Evolutionary conservation across 2,113 vertebrate species (phyloP).

Genomic region (Pterophyllum scalare): DNA sequence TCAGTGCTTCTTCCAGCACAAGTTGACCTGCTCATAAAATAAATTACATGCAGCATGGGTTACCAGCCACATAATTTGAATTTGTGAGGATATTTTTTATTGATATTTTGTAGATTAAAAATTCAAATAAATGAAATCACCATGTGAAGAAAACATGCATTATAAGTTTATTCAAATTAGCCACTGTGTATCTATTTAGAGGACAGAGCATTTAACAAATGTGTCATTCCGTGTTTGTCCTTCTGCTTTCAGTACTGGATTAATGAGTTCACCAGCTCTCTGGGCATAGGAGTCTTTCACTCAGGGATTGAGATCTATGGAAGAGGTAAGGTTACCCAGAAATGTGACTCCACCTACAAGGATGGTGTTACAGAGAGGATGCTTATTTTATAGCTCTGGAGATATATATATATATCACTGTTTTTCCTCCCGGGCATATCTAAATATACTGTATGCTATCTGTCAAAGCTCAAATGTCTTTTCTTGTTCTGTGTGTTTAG

Average conservation of each 20-base stretch:
- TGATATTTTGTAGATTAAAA: background rate
- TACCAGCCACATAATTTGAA: background rate
- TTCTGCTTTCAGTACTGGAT: slow-evolving; percentile 91
- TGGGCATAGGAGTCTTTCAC: slow-evolving; percentile 99
- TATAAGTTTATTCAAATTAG: background rate
- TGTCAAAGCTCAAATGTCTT: too few relatives aligned
- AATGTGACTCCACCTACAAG: background rate
- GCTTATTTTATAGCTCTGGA: background rate
- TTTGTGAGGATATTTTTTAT: background rate
- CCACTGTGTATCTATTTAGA: background rate
- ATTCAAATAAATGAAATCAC: background rate
- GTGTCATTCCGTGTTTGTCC: background rate
- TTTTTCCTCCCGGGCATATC: background rate
- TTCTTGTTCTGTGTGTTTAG: slow-evolving; percentile 69
- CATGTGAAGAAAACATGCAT: background rate
- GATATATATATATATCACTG: background rate
- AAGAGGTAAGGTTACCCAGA: slow-evolving; percentile 85
- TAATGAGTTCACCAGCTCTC: slow-evolving; percentile 97
- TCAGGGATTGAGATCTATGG: slow-evolving; percentile 98
- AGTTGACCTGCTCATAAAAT: background rate
- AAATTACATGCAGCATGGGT: background rate
- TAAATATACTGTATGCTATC: background rate
- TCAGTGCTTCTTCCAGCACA: background rate
- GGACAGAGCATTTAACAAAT: background rate
- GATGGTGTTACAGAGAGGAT: background rate